Evolutionary conservation across 2,888 invertebrate species (phyloP).

Genomic region (Escarpia spicata): DNA sequence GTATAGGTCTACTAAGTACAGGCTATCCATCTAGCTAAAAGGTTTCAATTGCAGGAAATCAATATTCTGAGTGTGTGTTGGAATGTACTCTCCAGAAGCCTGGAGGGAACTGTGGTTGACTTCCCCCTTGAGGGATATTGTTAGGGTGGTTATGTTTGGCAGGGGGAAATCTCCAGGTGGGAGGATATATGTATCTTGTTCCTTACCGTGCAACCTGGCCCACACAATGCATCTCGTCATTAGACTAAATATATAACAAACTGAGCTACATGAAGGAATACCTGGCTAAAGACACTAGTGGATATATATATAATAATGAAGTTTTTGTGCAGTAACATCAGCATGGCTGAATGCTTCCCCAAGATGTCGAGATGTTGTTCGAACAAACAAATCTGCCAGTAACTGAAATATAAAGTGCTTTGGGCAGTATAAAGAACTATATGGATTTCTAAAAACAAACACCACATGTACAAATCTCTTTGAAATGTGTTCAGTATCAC

Average conservation of each 20-base stretch:
- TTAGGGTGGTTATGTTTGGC: no score
- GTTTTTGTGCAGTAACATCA: no score
- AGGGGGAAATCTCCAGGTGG: no score
- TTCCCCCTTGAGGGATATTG: not conserved
- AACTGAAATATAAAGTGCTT: no score
- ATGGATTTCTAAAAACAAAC: not conserved
- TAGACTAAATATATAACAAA: not conserved
- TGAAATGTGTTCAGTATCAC: not conserved
- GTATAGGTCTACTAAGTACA: not conserved
- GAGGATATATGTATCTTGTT: not conserved
- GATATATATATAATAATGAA: no score
- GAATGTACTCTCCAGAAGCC: not conserved
- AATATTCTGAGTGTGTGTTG: not conserved
- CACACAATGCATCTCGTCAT: not conserved
- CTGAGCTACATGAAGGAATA: no score
- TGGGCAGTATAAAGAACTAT: no score
- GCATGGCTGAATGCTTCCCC: no score
- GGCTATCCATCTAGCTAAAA: not conserved
- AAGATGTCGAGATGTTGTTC: no score
- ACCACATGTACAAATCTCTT: not conserved
- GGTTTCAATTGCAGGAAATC: not conserved
- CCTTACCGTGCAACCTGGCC: not conserved
- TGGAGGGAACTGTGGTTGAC: not conserved
- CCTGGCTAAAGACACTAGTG: no score
- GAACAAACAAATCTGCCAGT: no score